Conservation (phyloP, 2,797 vertebrate genomes). For the Artibeus lituratus region DNA sequence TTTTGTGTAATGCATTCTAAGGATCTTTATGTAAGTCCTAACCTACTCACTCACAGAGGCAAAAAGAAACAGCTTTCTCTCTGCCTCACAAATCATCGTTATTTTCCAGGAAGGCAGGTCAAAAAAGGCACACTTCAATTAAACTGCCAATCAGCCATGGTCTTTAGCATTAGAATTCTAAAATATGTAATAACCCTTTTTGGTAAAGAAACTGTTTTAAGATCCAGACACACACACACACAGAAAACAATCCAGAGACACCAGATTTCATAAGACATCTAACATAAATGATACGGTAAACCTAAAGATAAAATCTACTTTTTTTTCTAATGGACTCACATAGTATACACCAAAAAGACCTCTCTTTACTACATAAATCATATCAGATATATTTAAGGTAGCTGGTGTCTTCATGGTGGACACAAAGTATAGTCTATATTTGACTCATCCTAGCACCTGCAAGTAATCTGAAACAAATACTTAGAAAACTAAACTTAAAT, state of each 20-base stretch:
- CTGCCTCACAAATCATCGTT: neutral
- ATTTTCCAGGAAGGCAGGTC: neutral
- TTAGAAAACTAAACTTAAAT: constrained; percentile 13
- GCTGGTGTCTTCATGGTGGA: neutral
- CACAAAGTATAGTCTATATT: neutral
- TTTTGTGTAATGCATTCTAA: constrained; percentile 12
- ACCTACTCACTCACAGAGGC: neutral
- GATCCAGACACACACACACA: neutral
- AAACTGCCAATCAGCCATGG: neutral
- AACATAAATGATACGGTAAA: neutral
- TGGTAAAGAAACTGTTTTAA: constrained; percentile 18
- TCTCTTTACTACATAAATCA: neutral
- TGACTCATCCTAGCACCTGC: neutral
- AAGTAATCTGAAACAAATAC: constrained; percentile 32
- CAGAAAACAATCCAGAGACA: too few species aligned
- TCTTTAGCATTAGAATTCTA: neutral
- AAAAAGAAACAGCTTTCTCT: constrained; percentile 14
- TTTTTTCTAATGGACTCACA: neutral
- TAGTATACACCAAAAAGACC: neutral
- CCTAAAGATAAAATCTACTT: neutral
- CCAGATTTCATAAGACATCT: neutral
- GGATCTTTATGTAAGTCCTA: neutral
- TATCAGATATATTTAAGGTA: neutral
- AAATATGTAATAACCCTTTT: neutral
- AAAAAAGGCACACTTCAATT: neutral